Percentiles rank a stretch among this genome's conserved stretches.
These are phyloP conservation scores for Tetraodon nigroviridis DNA, from an alignment of 2,113 vertebrate genomes.

Conservation along the genomic window DNA sequence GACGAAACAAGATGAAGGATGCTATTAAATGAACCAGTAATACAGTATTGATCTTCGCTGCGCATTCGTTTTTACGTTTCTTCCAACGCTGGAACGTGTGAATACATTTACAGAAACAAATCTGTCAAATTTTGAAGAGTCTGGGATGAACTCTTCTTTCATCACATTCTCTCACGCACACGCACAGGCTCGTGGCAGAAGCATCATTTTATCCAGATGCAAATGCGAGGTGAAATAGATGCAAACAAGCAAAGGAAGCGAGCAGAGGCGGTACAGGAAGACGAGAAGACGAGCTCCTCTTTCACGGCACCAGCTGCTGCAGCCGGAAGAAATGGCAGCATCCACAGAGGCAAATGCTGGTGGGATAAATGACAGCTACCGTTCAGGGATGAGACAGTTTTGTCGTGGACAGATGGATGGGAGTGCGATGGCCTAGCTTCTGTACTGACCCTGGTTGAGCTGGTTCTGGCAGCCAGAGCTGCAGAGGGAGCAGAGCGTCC, in stretches of 20 bases:
- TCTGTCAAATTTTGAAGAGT: slow-evolving; percentile 14
- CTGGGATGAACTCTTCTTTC: slow-evolving; percentile 2
- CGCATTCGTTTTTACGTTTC: background rate
- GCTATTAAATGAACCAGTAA: slow-evolving; percentile 1
- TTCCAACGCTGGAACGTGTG: too few relatives aligned
- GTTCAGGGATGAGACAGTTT: slow-evolving; percentile 48
- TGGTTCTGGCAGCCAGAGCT: slow-evolving; percentile 89
- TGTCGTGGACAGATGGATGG: slow-evolving; percentile 36
- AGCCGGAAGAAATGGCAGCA: slow-evolving; percentile 29
- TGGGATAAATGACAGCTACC: slow-evolving; percentile 32
- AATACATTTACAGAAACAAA: too few relatives aligned
- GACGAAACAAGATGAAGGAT: background rate
- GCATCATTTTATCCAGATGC: slow-evolving; percentile 51
- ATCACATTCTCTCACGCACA: slow-evolving; percentile 13
- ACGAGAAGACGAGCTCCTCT: slow-evolving; percentile 30
- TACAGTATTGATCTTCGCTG: slow-evolving; percentile 14
- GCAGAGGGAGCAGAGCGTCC: slow-evolving; percentile 87
- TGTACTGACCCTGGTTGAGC: slow-evolving; percentile 87
- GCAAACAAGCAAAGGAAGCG: slow-evolving; percentile 44
- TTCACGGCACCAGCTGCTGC: slow-evolving; percentile 26
- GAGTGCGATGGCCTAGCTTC: slow-evolving; percentile 42
- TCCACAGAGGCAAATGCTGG: slow-evolving; percentile 20
- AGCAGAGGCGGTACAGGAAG: slow-evolving; percentile 25
- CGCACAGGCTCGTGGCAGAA: slow-evolving; percentile 10
- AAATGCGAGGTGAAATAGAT: slow-evolving; percentile 51